Evolutionary conservation across 2,113 vertebrate species (phyloP).

Genomic region (Litocranius walleri): DNA sequence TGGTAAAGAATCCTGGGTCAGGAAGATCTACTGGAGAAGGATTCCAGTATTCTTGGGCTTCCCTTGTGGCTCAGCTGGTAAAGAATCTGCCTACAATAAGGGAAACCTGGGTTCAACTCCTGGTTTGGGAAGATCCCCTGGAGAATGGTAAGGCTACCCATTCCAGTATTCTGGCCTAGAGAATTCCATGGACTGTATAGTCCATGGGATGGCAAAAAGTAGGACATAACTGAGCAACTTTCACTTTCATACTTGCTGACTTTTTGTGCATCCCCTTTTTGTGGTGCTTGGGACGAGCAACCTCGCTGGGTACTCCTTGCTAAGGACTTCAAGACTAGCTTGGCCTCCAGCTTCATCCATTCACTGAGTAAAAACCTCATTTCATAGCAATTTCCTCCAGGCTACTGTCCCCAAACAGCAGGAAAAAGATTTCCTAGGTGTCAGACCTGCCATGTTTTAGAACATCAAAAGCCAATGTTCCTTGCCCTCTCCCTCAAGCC

Average conservation of each 20-base stretch:
- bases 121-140: not conserved
- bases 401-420: not conserved
- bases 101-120: not conserved
- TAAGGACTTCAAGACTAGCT: not conserved
- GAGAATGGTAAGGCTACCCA: not conserved
- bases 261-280: not conserved
- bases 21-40: not conserved
- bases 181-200: not conserved
- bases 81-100: not conserved
- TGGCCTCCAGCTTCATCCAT: not conserved
- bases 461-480: not conserved
- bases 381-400: not conserved
- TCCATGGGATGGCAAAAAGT: not conserved
- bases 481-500: not conserved
- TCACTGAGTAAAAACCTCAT: not conserved
- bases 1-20: not conserved
- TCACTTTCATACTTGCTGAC: not conserved
- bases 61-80: not conserved
- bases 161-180: not conserved
- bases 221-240: not conserved
- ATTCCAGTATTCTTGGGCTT: not conserved
- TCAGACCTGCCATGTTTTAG: not conserved
- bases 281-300: not conserved
- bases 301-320: not conserved
- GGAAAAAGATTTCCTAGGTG: not conserved